phyloP scores from a whole-genome alignment of 2,113 vertebrate species.

The Xerus inauris region DNA sequence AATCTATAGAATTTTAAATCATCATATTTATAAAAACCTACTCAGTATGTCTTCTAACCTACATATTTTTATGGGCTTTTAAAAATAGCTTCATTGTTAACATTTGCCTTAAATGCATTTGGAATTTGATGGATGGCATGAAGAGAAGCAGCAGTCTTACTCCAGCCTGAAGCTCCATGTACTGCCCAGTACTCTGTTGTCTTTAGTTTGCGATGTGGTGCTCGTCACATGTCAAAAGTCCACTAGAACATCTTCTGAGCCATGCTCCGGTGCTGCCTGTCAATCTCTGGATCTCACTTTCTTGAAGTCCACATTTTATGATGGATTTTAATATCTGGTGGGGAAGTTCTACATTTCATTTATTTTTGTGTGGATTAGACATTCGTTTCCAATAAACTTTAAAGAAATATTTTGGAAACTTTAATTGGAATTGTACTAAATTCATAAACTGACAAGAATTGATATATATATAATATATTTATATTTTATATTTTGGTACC shows the following conservation, averaged over 20 bases:
- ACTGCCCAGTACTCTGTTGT: not conserved
- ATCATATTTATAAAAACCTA: not conserved
- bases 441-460: not conserved
- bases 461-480: not conserved
- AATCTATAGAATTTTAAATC: not conserved
- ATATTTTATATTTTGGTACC: too few species aligned
- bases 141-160: not conserved
- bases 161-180: not conserved
- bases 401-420: constrained; percentile 11
- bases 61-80: not conserved
- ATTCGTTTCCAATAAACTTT: constrained; percentile 13
- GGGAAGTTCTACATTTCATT: not conserved
- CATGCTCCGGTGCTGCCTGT: not conserved
- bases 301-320: not conserved
- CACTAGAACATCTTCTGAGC: not conserved
- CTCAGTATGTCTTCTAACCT: not conserved
- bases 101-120: not conserved
- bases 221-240: not conserved
- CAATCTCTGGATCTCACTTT: not conserved
- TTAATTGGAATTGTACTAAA: constrained; percentile 10
- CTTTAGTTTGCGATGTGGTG: not conserved
- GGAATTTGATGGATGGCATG: not conserved
- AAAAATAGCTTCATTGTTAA: not conserved
- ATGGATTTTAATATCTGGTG: not conserved
- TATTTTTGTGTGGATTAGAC: constrained; percentile 26